phyloP scores from a whole-genome alignment of 2,797 vertebrate genomes.

The Pseudochirops corinnae region DNA sequence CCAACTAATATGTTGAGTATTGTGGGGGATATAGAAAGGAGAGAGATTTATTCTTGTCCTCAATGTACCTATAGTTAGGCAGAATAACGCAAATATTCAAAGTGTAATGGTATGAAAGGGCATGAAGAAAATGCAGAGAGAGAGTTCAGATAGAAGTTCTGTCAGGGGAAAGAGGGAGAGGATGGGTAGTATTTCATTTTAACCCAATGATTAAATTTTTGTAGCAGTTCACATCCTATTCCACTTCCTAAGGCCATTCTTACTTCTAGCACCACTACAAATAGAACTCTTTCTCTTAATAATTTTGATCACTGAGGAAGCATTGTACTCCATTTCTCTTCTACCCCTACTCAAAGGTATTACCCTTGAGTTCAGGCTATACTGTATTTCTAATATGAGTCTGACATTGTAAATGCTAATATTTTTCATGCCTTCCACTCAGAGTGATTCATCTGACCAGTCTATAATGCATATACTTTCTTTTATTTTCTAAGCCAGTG shows the following conservation, averaged over 20 bases:
- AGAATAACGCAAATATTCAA: not conserved
- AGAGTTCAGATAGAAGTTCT: not conserved
- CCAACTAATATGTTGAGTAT: not conserved
- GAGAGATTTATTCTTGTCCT: not conserved
- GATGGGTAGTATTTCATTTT: not conserved
- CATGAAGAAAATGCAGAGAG: not conserved
- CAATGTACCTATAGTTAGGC: not conserved
- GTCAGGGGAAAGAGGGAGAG: not conserved
- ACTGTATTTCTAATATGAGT: not conserved
- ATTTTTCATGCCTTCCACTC: not conserved
- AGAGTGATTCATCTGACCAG: not conserved
- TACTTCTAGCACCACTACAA: not conserved
- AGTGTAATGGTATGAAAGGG: not conserved
- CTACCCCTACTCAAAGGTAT: not conserved
- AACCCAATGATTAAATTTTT: constrained; percentile 47
- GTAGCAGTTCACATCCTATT: constrained; percentile 19
- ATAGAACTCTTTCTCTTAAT: not conserved
- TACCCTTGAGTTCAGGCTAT: not conserved
- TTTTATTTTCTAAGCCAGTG: not conserved
- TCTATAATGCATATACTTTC: not conserved
- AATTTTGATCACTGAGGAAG: not conserved
- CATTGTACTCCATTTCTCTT: not conserved
- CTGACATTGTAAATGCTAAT: not conserved
- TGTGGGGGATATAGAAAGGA: not conserved
- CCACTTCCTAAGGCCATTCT: constrained; percentile 16